Evolutionary conservation across 2,113 vertebrate species (phyloP), one percentile per base, ranked within the genome.

Genomic region (Prunella fulvescens): DNA sequence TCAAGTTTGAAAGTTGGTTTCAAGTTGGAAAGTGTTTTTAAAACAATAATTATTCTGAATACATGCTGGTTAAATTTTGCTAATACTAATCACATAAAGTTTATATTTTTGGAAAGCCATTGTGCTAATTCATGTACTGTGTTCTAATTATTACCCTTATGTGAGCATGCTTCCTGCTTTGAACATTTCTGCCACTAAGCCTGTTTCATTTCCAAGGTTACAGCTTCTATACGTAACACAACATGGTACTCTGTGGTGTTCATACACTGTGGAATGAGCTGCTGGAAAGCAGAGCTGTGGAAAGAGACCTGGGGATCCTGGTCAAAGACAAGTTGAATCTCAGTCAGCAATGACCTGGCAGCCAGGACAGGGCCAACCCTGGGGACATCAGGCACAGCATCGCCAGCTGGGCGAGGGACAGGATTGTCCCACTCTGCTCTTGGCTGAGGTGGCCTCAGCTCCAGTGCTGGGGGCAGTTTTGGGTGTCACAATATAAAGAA

Each of bases 311-410:
- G 28, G 1, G 14, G 1, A 2, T 40, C 12, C 16, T 26, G 18
- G 51, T n/a, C 1, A 0, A 2, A n/a, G 8, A 12, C 15, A 19
- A 56, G 24, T 3, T 56, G 10, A 15, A 65, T 1, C 0, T 24
- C 10, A 74, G 24, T 1, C 50, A 40, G 14, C 69, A 84, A 42
- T 47, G 40, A 19, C n/a, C 29, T 56, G 58, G n/a, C 28, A 74
- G 28, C 24, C 57, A 45, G 40, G 39, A 56, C 28, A 53, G 11
- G 18, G n/a, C 3, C 48, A 54, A 2, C 17, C 1, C 0, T 57
- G 20, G 56, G 33, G 14, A 23, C 22, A 15, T 23, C 22, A 23
- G 20, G 33, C 56, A 10, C 22, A 35, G 22, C 20, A 15, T 57
- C 14, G 2, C 33, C 54, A 35, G 56, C 33, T 35, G 33, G 20